phyloP scores from a whole-genome alignment of 2,888 invertebrate species.

The Noctua fimbriata region DNA sequence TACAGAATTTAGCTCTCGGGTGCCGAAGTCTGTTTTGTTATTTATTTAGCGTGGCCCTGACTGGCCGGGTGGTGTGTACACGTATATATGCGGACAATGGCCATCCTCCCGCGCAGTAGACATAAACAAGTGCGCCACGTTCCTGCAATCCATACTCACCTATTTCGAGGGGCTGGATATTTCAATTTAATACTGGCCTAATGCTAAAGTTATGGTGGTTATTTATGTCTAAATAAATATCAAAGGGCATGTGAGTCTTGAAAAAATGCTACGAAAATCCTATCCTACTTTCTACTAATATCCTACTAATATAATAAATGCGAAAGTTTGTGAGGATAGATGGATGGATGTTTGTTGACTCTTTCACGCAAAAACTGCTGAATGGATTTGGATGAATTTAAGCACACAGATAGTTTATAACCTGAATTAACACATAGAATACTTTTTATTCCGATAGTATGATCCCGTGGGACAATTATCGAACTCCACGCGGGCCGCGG shows the following conservation, averaged over 20 bases:
- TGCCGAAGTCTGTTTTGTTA: slow-evolving; percentile 48
- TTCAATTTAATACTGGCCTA: slow-evolving; percentile 22
- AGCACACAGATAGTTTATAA: no score
- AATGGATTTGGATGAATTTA: no score
- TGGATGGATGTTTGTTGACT: no score
- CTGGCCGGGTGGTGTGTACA: slow-evolving; percentile 23
- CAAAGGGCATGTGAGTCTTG: no score
- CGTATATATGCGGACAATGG: slow-evolving; percentile 47
- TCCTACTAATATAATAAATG: no score
- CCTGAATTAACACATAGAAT: no score
- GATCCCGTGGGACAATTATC: no score
- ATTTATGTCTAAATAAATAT: background rate
- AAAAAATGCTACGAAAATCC: background rate
- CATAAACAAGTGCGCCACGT: slow-evolving; percentile 49
- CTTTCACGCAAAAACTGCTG: no score
- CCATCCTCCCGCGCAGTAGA: slow-evolving; percentile 38
- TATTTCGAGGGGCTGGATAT: slow-evolving; percentile 24
- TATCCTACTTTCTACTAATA: no score
- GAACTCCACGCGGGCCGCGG: no score
- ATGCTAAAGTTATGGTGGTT: background rate
- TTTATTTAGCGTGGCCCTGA: slow-evolving; percentile 52
- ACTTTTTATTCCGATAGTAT: no score
- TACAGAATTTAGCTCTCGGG: slow-evolving; percentile 42
- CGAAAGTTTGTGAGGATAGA: no score
- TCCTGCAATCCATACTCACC: slow-evolving; percentile 34